A percentile compares a stretch with the other conserved stretches of the same genome.
Conservation (phyloP, 2,797 vertebrate species). For the Artibeus jamaicensis region DNA sequence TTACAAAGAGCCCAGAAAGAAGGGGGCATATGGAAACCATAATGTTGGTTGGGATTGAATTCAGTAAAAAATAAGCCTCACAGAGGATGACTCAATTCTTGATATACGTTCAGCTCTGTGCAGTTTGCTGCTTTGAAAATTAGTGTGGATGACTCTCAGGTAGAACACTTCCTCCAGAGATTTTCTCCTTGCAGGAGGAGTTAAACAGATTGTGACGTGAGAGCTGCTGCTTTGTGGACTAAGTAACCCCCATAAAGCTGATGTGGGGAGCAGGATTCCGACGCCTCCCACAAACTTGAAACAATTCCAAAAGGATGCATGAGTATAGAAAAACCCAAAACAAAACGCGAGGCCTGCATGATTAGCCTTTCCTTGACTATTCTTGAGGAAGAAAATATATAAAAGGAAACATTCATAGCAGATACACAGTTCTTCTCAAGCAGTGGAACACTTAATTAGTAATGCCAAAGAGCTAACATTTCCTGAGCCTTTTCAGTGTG, state of each 20-base stretch:
- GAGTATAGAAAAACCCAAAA: not conserved
- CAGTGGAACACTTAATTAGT: not conserved
- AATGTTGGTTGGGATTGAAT: not conserved
- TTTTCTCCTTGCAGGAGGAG: not conserved
- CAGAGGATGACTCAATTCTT: not conserved
- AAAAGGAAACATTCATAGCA: slow-evolving; percentile 13
- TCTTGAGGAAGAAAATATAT: not conserved
- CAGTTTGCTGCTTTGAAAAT: slow-evolving; percentile 22
- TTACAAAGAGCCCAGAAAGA: not conserved
- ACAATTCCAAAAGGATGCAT: not conserved
- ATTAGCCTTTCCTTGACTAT: not conserved
- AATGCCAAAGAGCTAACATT: not conserved
- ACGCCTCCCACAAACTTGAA: not conserved
- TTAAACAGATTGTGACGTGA: not conserved
- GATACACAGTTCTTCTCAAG: not conserved
- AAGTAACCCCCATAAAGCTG: not conserved
- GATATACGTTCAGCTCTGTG: not conserved
- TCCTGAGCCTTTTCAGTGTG: not conserved
- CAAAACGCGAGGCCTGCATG: not conserved
- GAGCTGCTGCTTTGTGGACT: not conserved
- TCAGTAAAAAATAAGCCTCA: not conserved
- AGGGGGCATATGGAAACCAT: not conserved
- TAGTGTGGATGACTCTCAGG: not conserved
- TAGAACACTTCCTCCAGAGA: not conserved
- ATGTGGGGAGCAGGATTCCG: not conserved